Conservation (phyloP, 37 sponge, comb jelly and placozoan genomes). For the Crambe crambe region DNA sequence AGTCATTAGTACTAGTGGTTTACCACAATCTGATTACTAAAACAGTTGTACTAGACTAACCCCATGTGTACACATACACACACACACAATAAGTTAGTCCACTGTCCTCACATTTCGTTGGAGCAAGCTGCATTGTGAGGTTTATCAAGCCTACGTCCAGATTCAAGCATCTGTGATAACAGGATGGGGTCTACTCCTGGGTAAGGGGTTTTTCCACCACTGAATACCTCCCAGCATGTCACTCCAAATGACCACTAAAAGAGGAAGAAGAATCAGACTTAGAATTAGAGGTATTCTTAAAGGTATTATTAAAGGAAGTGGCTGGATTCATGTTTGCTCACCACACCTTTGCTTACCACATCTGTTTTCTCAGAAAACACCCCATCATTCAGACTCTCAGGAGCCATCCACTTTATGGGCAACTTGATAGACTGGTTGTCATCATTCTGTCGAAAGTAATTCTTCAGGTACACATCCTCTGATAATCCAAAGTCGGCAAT, state of each 20-base stretch:
- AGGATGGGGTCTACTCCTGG: constrained; percentile 21
- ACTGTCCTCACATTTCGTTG: constrained; percentile 24
- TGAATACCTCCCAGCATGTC: constrained; percentile 46
- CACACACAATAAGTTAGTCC: no score
- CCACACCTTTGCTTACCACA: constrained; percentile 13
- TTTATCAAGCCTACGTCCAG: neutral
- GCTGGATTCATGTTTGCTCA: no score
- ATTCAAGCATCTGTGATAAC: constrained; percentile 11
- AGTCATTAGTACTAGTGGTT: no score
- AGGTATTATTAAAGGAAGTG: no score
- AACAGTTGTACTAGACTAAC: no score
- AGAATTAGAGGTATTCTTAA: neutral
- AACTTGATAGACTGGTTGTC: neutral
- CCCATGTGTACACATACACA: no score
- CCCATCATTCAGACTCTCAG: constrained; percentile 32
- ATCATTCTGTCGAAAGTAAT: constrained; percentile 14
- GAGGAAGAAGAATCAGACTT: no score
- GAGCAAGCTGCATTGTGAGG: constrained; percentile 26
- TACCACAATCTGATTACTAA: no score
- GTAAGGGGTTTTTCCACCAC: constrained; percentile 28
- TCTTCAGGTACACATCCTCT: constrained; percentile 28
- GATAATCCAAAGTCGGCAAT: constrained; percentile 40
- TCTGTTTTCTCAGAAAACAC: constrained; percentile 40
- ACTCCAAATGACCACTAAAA: constrained; percentile 39
- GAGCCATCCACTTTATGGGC: constrained; percentile 36